Percentiles rank a stretch among this genome's conserved stretches.
These are phyloP conservation scores for Desmophyllum pertusum DNA, from an alignment of 92 coral and sea anemone genomes.

Conservation along the genomic window DNA sequence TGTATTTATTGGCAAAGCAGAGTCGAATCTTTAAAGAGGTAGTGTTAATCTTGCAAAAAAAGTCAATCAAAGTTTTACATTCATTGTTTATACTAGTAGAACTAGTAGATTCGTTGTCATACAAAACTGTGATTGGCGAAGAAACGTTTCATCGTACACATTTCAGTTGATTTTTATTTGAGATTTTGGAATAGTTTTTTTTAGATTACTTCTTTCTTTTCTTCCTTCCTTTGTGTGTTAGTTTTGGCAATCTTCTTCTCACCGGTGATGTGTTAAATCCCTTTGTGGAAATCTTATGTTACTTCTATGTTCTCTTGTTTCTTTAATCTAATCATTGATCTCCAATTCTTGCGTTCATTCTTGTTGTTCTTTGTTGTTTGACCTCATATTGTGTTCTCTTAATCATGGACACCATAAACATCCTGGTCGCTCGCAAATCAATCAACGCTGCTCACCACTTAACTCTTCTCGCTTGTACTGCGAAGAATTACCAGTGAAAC, in stretches of 20 bases:
- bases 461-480: not conserved
- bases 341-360: conserved; percentile 19
- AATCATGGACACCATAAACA: conserved; percentile 36
- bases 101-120: not conserved
- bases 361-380: conserved; percentile 8
- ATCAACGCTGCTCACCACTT: not conserved
- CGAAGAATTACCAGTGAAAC: not conserved
- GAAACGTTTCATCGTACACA: not conserved
- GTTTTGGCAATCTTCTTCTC: conserved; percentile 7
- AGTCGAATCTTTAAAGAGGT: not conserved
- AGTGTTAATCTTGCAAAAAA: not conserved
- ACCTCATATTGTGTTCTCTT: conserved; percentile 19
- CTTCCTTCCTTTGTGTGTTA: conserved; percentile 9
- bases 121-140: not conserved
- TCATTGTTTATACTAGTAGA: not conserved
- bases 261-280: conserved; percentile 31
- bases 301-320: conserved; percentile 21
- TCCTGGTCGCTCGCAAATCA: not conserved
- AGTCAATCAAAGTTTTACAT: not conserved
- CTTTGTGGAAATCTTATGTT: conserved; percentile 30
- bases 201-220: not conserved
- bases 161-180: not conserved
- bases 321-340: conserved; percentile 41
- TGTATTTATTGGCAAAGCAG: not conserved
- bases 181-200: not conserved